Conservation (phyloP, 2,113 vertebrate genomes). For the Catharus bicknelli region DNA sequence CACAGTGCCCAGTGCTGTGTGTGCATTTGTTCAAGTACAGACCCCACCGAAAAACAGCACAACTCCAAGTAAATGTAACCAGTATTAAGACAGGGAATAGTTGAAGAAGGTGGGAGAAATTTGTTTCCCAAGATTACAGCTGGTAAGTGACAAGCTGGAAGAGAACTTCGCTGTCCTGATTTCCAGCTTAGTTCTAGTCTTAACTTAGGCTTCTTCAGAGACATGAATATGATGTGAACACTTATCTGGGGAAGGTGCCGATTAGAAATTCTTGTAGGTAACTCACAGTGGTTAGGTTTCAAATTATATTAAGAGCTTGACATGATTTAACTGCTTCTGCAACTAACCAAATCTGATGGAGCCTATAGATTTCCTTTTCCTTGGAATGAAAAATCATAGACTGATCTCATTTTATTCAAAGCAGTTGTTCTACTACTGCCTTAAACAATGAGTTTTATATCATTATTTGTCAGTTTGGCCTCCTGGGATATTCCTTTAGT, state of each 20-base stretch:
- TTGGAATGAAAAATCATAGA: constrained; percentile 19
- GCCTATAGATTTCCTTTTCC: neutral
- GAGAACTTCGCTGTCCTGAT: neutral
- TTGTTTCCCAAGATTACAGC: accelerated
- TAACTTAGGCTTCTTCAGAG: neutral
- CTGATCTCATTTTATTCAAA: constrained; percentile 38
- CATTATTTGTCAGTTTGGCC: constrained; percentile 4
- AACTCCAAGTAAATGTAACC: neutral
- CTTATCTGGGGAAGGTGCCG: neutral
- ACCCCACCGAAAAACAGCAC: neutral
- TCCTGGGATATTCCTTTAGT: neutral
- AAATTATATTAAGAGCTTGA: constrained; percentile 12
- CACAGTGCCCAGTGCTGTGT: neutral
- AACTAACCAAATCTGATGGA: constrained; percentile 20
- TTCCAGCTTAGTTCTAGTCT: neutral
- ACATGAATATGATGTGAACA: neutral
- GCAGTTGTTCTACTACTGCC: neutral
- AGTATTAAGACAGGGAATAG: neutral
- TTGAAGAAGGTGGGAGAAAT: neutral
- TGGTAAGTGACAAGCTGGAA: neutral
- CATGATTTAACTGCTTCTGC: neutral
- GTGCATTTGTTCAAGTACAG: neutral
- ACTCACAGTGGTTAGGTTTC: neutral
- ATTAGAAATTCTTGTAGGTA: constrained; percentile 4
- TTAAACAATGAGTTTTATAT: constrained; percentile 28